Conservation (phyloP, 1,140 invertebrate species). For the Bacillus rossius region DNA sequence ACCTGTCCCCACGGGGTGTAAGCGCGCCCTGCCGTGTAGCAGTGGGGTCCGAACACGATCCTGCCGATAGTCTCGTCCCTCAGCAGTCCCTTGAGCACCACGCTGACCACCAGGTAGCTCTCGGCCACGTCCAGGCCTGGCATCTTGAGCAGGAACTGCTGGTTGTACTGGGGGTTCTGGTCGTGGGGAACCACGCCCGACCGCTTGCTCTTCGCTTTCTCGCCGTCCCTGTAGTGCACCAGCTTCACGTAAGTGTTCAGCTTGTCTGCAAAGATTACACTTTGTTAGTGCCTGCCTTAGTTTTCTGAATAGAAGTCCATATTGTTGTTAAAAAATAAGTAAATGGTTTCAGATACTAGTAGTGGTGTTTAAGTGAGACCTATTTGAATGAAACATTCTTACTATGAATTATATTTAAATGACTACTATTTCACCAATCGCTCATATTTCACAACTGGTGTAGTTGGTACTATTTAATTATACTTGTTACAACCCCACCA, state of each 20-base stretch:
- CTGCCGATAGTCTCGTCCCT: conserved; percentile 10
- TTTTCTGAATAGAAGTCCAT: no score
- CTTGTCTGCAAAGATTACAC: conserved; percentile 12
- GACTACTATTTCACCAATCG: neutral
- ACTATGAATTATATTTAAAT: neutral
- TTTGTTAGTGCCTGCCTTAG: no score
- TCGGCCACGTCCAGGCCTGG: neutral
- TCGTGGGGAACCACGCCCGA: neutral
- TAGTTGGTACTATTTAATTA: no score
- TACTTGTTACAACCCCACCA: no score
- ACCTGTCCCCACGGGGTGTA: conserved; percentile 11
- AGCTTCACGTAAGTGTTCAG: conserved; percentile 14
- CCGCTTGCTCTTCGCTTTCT: conserved; percentile 10
- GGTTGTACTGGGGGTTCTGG: conserved; percentile 8
- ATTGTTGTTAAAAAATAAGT: neutral
- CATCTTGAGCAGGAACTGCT: conserved; percentile 6
- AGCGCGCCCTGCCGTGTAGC: neutral
- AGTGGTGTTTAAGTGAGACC: neutral
- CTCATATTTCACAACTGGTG: no score
- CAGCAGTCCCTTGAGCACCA: neutral
- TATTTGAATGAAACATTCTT: neutral
- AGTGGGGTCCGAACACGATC: conserved; percentile 8
- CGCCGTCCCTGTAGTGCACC: conserved; percentile 2
- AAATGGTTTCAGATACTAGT: neutral
- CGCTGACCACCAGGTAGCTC: conserved; percentile 6